These are phyloP conservation scores for Drosophila biarmipes DNA, from an alignment of 1,140 invertebrate species.

Conservation along the genomic window DNA sequence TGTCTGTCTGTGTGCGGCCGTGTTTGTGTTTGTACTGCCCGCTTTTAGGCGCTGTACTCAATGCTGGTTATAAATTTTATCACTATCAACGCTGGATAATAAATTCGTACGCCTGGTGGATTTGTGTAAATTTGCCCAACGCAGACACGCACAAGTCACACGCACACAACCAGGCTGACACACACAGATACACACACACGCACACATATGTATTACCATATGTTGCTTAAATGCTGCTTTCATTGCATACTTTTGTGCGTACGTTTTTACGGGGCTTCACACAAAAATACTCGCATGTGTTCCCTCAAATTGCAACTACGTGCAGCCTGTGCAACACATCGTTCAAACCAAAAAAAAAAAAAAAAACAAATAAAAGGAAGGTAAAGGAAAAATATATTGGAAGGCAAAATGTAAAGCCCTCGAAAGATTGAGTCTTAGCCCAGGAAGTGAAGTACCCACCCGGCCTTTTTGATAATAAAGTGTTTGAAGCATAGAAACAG, in stretches of 20 bases:
- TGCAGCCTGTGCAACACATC: constrained; percentile 37
- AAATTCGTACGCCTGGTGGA: constrained; percentile 67
- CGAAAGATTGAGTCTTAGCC: constrained; percentile 22
- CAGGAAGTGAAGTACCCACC: constrained; percentile 13
- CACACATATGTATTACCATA: constrained; percentile 31
- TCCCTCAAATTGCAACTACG: constrained; percentile 35
- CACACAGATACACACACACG: constrained; percentile 4
- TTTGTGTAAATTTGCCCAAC: constrained; percentile 71
- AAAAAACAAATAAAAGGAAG: not conserved
- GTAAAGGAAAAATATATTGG: not conserved
- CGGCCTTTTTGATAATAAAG: constrained; percentile 26
- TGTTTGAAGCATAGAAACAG: constrained; percentile 11
- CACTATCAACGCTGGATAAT: constrained; percentile 74
- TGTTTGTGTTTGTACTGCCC: constrained; percentile 44
- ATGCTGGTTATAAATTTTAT: constrained; percentile 78
- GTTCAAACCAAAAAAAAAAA: not conserved
- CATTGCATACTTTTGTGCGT: constrained; percentile 59
- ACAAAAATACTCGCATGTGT: constrained; percentile 26
- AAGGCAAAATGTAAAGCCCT: constrained; percentile 13
- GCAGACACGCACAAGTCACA: constrained; percentile 15
- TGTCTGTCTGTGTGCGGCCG: constrained; percentile 20
- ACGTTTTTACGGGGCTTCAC: constrained; percentile 21
- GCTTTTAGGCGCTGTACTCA: constrained; percentile 59
- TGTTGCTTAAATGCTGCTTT: constrained; percentile 58
- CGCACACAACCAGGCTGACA: constrained; percentile 14